Conservation (phyloP, 2,888 invertebrate genomes). For the Tipula confusa region DNA sequence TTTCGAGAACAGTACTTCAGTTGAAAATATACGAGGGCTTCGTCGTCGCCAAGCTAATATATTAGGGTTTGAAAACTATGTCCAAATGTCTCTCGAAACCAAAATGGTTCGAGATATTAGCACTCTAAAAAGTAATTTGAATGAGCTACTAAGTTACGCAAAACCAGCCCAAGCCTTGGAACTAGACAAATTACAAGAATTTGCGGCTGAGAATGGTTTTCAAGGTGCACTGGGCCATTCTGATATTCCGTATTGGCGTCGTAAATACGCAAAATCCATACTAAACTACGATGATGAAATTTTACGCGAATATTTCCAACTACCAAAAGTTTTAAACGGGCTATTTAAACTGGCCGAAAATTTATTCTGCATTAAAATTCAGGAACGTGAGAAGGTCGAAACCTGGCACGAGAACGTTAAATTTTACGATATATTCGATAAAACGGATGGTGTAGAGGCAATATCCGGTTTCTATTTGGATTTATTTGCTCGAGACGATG, state of each 20-base stretch:
- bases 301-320: slow-evolving; percentile 75
- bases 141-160: slow-evolving; percentile 62
- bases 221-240: slow-evolving; percentile 65
- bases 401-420: slow-evolving; percentile 84
- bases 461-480: slow-evolving; percentile 84
- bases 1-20: slow-evolving; percentile 64
- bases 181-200: slow-evolving; percentile 64
- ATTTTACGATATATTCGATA: slow-evolving; percentile 75
- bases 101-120: slow-evolving; percentile 83
- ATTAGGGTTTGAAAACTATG: slow-evolving; percentile 74
- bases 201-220: slow-evolving; percentile 69
- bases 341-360: slow-evolving; percentile 70
- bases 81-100: slow-evolving; percentile 87
- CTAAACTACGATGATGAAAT: slow-evolving; percentile 67
- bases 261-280: slow-evolving; percentile 64
- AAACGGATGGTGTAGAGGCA: slow-evolving; percentile 47
- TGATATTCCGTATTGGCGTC: slow-evolving; percentile 85
- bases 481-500: slow-evolving; percentile 65
- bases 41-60: slow-evolving; percentile 67
- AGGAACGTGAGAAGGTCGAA: slow-evolving; percentile 60
- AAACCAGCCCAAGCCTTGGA: slow-evolving; percentile 72
- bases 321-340: slow-evolving; percentile 73
- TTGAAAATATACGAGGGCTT: slow-evolving; percentile 71
- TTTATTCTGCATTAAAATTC: slow-evolving; percentile 73
- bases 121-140: slow-evolving; percentile 66